phyloP scores from a whole-genome alignment of 2,797 vertebrate species.

The Alca torda region DNA sequence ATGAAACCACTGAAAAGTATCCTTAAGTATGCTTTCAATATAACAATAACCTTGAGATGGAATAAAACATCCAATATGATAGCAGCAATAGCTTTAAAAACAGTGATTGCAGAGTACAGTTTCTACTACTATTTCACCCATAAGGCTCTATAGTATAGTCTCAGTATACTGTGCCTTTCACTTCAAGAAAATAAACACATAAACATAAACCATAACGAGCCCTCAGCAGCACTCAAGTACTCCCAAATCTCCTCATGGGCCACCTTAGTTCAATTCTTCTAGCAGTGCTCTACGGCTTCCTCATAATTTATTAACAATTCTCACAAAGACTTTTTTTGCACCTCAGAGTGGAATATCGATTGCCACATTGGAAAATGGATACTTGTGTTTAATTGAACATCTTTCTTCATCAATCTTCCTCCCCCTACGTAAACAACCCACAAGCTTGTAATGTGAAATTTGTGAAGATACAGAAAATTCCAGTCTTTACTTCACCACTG shows the following conservation, averaged over 20 bases:
- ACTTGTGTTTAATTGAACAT: not conserved
- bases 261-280: not conserved
- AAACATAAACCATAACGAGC: not conserved
- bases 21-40: not conserved
- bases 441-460: not conserved
- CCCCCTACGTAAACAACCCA: not conserved
- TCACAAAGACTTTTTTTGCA: not conserved
- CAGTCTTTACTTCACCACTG: not conserved
- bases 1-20: not conserved
- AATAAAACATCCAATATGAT: not conserved
- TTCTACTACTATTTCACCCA: not conserved
- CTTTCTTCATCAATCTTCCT: not conserved
- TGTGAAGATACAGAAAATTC: not conserved
- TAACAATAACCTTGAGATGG: not conserved
- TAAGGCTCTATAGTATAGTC: not conserved
- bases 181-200: not conserved
- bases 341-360: not conserved
- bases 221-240: not conserved
- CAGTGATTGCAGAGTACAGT: not conserved
- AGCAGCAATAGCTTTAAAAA: not conserved
- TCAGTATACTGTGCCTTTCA: rapidly evolving
- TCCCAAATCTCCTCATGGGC: not conserved
- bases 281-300: not conserved
- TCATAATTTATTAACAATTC: not conserved
- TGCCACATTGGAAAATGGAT: not conserved